Percentiles rank a stretch among this genome's conserved stretches.
phyloP scores from a whole-genome alignment of 30 jellyfish, hydroid and myxozoan species.

The Catostylus mosaicus region DNA sequence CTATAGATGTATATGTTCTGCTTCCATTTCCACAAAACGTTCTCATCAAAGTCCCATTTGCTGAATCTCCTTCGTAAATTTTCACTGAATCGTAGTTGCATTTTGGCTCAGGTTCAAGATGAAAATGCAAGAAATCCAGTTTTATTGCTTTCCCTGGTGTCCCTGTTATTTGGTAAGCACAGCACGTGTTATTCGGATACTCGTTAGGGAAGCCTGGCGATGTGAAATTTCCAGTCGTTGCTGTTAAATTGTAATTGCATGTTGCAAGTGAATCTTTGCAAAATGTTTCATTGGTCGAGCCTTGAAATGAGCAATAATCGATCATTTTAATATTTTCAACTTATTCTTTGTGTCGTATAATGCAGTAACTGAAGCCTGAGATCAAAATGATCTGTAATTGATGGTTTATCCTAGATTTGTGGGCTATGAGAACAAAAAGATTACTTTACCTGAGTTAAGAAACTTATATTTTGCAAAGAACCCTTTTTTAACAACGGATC shows the following conservation, averaged over 20 bases:
- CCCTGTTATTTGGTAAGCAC: conserved; percentile 1
- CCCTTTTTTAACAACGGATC: neutral
- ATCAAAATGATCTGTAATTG: no score
- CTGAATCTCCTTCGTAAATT: conserved; percentile 8
- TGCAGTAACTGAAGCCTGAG: no score
- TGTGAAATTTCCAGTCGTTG: neutral
- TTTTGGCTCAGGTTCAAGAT: neutral
- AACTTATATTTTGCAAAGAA: neutral
- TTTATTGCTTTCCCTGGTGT: neutral
- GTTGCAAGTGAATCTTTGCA: neutral
- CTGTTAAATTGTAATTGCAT: neutral
- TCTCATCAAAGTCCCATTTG: neutral
- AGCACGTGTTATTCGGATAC: conserved; percentile 6
- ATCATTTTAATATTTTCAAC: no score
- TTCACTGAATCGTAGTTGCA: conserved; percentile 6
- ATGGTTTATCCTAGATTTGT: no score
- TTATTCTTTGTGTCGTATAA: no score
- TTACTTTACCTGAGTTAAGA: neutral
- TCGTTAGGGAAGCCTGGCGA: conserved; percentile 16
- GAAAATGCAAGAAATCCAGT: neutral
- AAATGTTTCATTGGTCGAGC: neutral
- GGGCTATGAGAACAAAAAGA: no score
- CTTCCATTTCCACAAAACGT: neutral
- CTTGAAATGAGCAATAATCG: neutral
- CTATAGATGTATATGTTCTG: neutral